These are phyloP conservation scores for Cryptophagus acutangulus DNA, from an alignment of 2,888 invertebrate species.

Conservation along the genomic window DNA sequence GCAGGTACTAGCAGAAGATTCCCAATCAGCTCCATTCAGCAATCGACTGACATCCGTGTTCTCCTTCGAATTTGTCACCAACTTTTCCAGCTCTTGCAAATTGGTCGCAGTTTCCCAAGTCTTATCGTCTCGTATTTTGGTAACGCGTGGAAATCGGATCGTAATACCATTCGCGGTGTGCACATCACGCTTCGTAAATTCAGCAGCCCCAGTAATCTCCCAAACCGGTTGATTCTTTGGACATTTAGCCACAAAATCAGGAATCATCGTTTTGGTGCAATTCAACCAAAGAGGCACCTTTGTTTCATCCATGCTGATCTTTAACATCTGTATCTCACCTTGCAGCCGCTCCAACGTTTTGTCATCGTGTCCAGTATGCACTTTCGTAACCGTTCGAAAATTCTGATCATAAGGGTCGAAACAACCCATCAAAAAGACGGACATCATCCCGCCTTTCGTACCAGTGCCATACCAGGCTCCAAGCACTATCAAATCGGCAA, in stretches of 20 bases:
- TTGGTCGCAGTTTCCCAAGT: constrained; percentile 78
- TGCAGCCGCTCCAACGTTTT: constrained; percentile 75
- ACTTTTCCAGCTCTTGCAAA: constrained; percentile 63
- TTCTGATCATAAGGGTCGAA: constrained; percentile 60
- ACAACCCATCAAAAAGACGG: constrained; percentile 92
- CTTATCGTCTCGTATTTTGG: constrained; percentile 78
- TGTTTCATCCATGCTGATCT: constrained; percentile 68
- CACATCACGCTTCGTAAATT: constrained; percentile 65
- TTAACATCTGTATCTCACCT: constrained; percentile 65
- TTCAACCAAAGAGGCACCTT: constrained; percentile 76
- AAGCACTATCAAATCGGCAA: constrained; percentile 88
- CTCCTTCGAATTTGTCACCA: constrained; percentile 69
- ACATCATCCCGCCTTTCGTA: constrained; percentile 87
- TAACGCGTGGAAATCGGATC: constrained; percentile 87
- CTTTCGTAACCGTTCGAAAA: constrained; percentile 92
- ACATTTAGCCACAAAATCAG: constrained; percentile 82
- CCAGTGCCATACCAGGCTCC: constrained; percentile 96
- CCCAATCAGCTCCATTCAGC: too few relatives aligned
- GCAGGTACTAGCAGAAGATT: too few relatives aligned
- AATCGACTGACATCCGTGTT: too few relatives aligned
- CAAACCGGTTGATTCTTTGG: constrained; percentile 87
- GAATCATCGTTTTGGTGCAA: constrained; percentile 77
- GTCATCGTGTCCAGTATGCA: constrained; percentile 85
- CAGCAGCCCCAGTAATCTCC: constrained; percentile 88
- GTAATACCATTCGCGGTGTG: constrained; percentile 94